Conservation (phyloP, 2,797 vertebrate genomes). For the Sebastes matsubarae region DNA sequence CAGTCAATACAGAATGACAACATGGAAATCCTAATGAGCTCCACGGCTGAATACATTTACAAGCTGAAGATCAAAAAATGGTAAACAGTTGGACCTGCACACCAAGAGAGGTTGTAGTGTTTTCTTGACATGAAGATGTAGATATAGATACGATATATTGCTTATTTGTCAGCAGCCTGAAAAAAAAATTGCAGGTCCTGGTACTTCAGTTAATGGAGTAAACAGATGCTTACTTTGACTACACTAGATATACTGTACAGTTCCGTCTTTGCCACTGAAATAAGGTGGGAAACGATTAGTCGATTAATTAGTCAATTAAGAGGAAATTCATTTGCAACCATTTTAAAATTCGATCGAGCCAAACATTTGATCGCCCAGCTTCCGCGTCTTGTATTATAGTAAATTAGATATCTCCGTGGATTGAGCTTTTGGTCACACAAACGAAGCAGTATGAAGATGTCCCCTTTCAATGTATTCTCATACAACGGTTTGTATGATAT, state of each 20-base stretch:
- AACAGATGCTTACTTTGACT: not conserved
- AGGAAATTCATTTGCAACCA: not conserved
- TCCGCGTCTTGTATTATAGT: not conserved
- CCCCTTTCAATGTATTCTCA: too few species aligned
- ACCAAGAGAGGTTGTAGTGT: not conserved
- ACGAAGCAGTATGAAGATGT: not conserved
- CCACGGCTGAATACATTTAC: conserved; percentile 33
- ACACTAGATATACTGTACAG: not conserved
- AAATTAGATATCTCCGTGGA: too few species aligned
- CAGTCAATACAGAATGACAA: conserved; percentile 18
- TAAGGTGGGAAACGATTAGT: not conserved
- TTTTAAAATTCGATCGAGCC: not conserved
- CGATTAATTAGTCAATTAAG: too few species aligned
- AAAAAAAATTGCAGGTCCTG: not conserved
- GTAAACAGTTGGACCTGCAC: not conserved
- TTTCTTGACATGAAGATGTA: not conserved
- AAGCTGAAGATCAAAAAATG: conserved; percentile 14
- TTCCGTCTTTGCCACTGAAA: not conserved
- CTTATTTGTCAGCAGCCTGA: conserved; percentile 1
- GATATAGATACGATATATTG: not conserved
- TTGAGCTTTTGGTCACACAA: not conserved
- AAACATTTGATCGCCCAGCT: not conserved
- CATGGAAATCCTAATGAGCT: conserved; percentile 43
- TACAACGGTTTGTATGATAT: accelerated
- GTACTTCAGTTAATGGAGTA: not conserved